Percentiles rank a stretch among this genome's conserved stretches.
Evolutionary conservation across 2,888 invertebrate species (phyloP).

Genomic region (Parasteatoda lunata): DNA sequence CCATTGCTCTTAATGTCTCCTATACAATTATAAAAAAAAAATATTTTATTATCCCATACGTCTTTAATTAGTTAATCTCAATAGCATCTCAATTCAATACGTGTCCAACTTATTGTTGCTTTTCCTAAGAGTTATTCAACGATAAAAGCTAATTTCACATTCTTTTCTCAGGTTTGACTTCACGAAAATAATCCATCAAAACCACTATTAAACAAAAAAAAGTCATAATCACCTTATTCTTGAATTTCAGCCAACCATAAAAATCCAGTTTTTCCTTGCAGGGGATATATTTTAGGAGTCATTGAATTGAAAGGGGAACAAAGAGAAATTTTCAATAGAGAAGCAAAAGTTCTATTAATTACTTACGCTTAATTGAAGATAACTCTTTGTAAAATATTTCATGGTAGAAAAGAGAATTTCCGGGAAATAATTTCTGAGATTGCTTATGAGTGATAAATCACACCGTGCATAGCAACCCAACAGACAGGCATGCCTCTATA

Average conservation of each 20-base stretch:
- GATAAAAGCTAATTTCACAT: too few relatives aligned
- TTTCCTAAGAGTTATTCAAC: too few relatives aligned
- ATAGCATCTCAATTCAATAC: too few relatives aligned
- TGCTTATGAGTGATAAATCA: constrained; percentile 44
- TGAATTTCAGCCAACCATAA: background rate
- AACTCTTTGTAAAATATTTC: constrained; percentile 29
- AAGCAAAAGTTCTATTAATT: constrained; percentile 48
- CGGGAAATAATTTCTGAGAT: constrained; percentile 28
- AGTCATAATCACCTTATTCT: constrained; percentile 31
- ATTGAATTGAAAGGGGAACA: constrained; percentile 26
- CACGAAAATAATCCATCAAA: too few relatives aligned
- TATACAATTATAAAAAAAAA: too few relatives aligned
- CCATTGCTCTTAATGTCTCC: too few relatives aligned
- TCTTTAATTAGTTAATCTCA: too few relatives aligned
- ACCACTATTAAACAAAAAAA: background rate
- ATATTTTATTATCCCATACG: too few relatives aligned
- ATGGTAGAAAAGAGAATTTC: constrained; percentile 35
- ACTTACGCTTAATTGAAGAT: constrained; percentile 47
- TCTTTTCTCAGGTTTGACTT: too few relatives aligned
- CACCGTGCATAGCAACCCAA: background rate
- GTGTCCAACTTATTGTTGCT: too few relatives aligned
- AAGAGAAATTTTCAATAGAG: constrained; percentile 17
- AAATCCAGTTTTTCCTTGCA: constrained; percentile 13
- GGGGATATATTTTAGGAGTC: background rate
- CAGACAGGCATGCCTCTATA: constrained; percentile 6